Conservation (phyloP, 2,113 vertebrate genomes). For the Pardalotus punctatus region DNA sequence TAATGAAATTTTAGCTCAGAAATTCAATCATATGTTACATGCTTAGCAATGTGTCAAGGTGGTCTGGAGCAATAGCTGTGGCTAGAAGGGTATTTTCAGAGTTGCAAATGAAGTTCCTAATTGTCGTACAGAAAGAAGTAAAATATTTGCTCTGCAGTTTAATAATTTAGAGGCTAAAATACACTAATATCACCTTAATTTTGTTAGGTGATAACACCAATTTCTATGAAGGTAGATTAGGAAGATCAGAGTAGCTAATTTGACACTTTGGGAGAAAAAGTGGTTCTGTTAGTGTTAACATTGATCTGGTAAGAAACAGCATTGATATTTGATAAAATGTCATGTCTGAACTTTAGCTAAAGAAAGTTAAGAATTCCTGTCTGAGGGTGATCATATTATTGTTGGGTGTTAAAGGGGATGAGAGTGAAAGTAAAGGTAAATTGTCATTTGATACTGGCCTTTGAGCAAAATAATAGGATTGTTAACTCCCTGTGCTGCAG, state of each 20-base stretch:
- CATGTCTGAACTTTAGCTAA: not conserved
- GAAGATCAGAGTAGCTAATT: not conserved
- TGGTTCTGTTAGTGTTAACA: not conserved
- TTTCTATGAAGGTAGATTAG: not conserved
- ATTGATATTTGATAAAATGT: not conserved
- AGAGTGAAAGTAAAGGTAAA: not conserved
- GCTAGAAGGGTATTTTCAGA: not conserved
- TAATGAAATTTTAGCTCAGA: not conserved
- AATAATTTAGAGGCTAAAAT: not conserved
- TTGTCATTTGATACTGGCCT: not conserved
- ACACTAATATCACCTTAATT: not conserved
- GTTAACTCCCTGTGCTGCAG: not conserved
- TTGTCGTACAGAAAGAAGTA: not conserved
- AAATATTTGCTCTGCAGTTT: not conserved
- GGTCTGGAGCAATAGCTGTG: not conserved
- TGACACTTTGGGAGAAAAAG: not conserved
- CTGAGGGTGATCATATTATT: not conserved
- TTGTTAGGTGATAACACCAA: not conserved
- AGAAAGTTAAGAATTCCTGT: not conserved
- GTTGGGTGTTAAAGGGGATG: not conserved
- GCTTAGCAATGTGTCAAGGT: not conserved
- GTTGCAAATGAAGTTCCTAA: not conserved
- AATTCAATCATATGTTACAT: not conserved
- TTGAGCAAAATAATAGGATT: not conserved
- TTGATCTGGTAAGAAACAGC: not conserved